Evolutionary conservation across 1,140 invertebrate species (phyloP).

Genomic region (Laupala kohalensis): DNA sequence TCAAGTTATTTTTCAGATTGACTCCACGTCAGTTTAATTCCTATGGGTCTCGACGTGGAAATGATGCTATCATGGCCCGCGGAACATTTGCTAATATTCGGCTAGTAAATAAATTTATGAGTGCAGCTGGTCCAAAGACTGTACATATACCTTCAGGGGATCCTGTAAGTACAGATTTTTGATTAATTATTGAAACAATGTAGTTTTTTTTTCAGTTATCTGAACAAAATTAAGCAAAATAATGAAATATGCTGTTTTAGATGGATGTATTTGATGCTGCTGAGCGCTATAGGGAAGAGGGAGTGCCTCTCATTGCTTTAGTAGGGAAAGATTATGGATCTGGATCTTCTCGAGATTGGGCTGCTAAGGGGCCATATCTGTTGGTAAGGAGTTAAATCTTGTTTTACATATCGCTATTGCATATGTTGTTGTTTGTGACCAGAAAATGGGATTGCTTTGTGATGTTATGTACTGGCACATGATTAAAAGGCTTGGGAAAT

Average conservation of each 20-base stretch:
- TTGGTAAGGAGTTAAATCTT: conserved; percentile 44
- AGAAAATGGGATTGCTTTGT: too few species aligned
- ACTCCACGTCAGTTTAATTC: conserved; percentile 94
- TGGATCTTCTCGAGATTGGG: conserved; percentile 93
- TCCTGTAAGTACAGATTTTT: conserved; percentile 39
- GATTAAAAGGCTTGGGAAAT: too few species aligned
- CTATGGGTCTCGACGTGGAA: conserved; percentile 90
- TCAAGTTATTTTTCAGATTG: conserved; percentile 46
- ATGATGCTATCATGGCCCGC: conserved; percentile 91
- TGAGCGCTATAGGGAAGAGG: conserved; percentile 59
- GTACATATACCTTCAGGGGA: conserved; percentile 77
- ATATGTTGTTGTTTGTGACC: too few species aligned
- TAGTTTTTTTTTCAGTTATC: too few species aligned
- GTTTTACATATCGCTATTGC: too few species aligned
- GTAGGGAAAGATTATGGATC: conserved; percentile 97
- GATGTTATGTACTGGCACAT: too few species aligned
- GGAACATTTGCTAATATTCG: conserved; percentile 98
- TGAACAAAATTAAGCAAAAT: too few species aligned
- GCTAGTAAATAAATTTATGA: conserved; percentile 82
- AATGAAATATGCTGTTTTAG: conserved; percentile 21
- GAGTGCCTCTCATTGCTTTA: conserved; percentile 65
- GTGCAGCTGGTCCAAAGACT: conserved; percentile 74
- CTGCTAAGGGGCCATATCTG: conserved; percentile 92
- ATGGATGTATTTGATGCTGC: conserved; percentile 97
- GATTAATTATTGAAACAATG: too few species aligned